phyloP scores from a whole-genome alignment of 2,888 invertebrate genomes.

The Cosmopolites sordidus region DNA sequence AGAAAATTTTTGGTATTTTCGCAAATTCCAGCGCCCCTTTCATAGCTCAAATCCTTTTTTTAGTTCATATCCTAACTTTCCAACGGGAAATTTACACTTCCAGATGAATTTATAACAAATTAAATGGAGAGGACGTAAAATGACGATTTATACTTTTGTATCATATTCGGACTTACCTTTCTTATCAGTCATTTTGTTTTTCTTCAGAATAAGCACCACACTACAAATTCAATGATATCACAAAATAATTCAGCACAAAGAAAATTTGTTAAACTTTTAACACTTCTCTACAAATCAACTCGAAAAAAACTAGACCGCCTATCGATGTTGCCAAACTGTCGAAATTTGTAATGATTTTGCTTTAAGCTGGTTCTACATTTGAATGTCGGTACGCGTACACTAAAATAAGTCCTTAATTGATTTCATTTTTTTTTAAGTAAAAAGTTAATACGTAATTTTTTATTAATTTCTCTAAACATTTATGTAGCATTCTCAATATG shows the following conservation, averaged over 20 bases:
- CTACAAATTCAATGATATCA: conserved; percentile 11
- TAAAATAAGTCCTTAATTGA: too few species aligned
- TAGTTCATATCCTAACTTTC: conserved; percentile 14
- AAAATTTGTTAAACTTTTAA: conserved; percentile 13
- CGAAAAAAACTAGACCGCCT: conserved; percentile 21
- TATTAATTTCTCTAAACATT: too few species aligned
- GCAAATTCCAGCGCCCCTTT: conserved; percentile 20
- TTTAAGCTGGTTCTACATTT: too few species aligned
- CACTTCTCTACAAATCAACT: conserved; percentile 17
- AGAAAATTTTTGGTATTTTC: conserved; percentile 38
- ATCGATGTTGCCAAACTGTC: conserved; percentile 14
- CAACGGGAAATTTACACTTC: conserved; percentile 21
- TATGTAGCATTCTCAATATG: too few species aligned
- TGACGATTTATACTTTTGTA: too few species aligned
- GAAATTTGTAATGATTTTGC: too few species aligned
- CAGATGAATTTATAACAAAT: conserved; percentile 22
- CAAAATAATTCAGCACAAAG: conserved; percentile 11
- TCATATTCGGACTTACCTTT: conserved; percentile 35
- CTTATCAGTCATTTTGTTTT: conserved; percentile 38
- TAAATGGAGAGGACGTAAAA: conserved; percentile 4
- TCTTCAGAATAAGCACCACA: conserved; percentile 11
- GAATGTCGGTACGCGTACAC: too few species aligned
- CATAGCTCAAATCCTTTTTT: conserved; percentile 9
- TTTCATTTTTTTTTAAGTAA: too few species aligned
- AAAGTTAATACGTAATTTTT: too few species aligned